Percentiles rank a stretch among this genome's conserved stretches.
Evolutionary conservation across 2,797 vertebrate genomes (phyloP).

Genomic region (Luscinia luscinia): DNA sequence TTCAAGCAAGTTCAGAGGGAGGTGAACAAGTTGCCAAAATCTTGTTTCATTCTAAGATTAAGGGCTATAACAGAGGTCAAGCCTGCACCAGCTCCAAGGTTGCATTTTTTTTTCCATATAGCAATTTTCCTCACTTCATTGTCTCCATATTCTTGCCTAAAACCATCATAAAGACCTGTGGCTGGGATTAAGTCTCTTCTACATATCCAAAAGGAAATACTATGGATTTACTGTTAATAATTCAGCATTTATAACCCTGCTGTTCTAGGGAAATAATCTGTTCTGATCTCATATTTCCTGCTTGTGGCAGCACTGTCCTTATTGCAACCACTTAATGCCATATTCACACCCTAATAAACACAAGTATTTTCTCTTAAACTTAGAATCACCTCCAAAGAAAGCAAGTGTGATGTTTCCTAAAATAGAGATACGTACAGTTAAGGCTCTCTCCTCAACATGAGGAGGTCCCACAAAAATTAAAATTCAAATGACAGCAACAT

Average conservation of each 20-base stretch:
- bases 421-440: not conserved
- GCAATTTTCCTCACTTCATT: not conserved
- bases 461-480: not conserved
- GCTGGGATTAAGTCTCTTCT: not conserved
- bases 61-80: not conserved
- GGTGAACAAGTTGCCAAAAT: conserved; percentile 24
- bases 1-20: conserved; percentile 5
- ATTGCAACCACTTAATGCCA: not conserved
- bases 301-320: not conserved
- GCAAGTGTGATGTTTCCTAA: not conserved
- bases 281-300: not conserved
- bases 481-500: not conserved
- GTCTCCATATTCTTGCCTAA: not conserved
- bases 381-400: not conserved
- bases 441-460: not conserved
- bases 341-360: not conserved
- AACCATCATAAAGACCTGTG: not conserved
- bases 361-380: not conserved
- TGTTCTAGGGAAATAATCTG: not conserved
- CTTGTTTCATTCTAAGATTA: conserved; percentile 6
- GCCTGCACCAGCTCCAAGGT: not conserved
- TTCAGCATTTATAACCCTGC: not conserved
- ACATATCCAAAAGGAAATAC: not conserved
- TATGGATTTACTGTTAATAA: not conserved
- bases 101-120: not conserved